phyloP scores from a whole-genome alignment of 2,888 invertebrate species.

The Meliscaeva auricollis region DNA sequence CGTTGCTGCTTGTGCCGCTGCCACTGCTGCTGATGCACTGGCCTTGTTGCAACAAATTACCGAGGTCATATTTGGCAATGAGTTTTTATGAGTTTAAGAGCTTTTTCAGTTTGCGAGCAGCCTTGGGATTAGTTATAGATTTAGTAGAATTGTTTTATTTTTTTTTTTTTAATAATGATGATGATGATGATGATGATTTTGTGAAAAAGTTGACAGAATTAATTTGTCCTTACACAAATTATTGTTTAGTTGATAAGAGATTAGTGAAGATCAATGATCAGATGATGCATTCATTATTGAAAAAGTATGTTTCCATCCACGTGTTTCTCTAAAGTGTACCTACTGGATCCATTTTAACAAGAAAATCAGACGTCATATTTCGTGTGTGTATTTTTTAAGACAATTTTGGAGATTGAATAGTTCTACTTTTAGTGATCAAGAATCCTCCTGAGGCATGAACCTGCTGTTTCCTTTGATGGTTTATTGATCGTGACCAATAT shows the following conservation, averaged over 20 bases:
- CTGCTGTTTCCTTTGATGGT: too few relatives aligned
- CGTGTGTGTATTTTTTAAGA: too few relatives aligned
- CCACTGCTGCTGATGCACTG: not conserved
- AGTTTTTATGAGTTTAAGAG: constrained; percentile 58
- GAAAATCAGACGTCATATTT: too few relatives aligned
- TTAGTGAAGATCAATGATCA: constrained; percentile 6
- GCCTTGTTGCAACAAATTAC: constrained; percentile 56
- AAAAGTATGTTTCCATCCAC: too few relatives aligned
- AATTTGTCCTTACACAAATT: not conserved
- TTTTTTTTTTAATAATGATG: not conserved
- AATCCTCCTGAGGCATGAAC: too few relatives aligned
- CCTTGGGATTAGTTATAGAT: constrained; percentile 59
- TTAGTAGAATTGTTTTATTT: not conserved
- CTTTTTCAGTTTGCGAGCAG: not conserved
- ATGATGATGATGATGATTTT: constrained; percentile 1
- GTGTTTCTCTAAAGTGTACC: too few relatives aligned
- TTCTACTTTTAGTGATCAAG: too few relatives aligned
- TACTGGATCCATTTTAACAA: too few relatives aligned
- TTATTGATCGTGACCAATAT: too few relatives aligned
- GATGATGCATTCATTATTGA: too few relatives aligned
- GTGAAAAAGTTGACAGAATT: not conserved
- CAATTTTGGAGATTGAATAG: too few relatives aligned
- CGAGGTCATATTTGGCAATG: constrained; percentile 39
- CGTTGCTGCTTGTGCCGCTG: not conserved
- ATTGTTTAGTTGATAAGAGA: not conserved